These are phyloP conservation scores for Ara ararauna DNA, from an alignment of 2,797 vertebrate genomes.

Conservation along the genomic window DNA sequence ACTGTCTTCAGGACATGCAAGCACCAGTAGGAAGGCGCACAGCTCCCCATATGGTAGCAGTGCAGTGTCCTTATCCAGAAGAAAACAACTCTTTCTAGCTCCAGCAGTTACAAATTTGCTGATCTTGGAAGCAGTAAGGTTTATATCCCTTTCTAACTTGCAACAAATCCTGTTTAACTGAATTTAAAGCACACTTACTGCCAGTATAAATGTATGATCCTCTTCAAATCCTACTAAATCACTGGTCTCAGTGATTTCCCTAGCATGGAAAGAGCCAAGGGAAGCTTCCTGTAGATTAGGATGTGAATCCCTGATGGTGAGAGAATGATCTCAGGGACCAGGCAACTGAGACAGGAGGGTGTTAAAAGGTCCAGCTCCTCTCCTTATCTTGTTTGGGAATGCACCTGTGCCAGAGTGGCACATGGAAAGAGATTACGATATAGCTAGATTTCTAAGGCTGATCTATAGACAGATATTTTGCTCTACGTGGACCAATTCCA, in stretches of 20 bases:
- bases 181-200: conserved; percentile 30
- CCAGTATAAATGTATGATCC: conserved; percentile 14
- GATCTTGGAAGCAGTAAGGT: neutral
- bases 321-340: neutral
- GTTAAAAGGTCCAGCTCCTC: neutral
- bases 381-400: neutral
- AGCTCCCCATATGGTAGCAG: neutral
- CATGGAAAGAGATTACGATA: neutral
- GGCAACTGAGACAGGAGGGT: neutral
- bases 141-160: conserved; percentile 20
- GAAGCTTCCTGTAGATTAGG: neutral
- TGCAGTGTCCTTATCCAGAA: fast-evolving
- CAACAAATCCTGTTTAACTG: conserved; percentile 47
- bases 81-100: neutral
- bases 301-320: neutral
- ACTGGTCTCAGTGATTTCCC: neutral
- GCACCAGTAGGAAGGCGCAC: neutral
- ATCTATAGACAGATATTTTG: neutral
- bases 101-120: neutral
- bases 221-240: conserved; percentile 49
- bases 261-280: neutral
- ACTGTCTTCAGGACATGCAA: neutral
- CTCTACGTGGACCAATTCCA: neutral
- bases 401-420: neutral
- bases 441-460: neutral